A percentile compares a stretch with the other conserved stretches of the same genome.
Conservation (phyloP, 2,113 vertebrate genomes). For the Thomomys bottae region DNA sequence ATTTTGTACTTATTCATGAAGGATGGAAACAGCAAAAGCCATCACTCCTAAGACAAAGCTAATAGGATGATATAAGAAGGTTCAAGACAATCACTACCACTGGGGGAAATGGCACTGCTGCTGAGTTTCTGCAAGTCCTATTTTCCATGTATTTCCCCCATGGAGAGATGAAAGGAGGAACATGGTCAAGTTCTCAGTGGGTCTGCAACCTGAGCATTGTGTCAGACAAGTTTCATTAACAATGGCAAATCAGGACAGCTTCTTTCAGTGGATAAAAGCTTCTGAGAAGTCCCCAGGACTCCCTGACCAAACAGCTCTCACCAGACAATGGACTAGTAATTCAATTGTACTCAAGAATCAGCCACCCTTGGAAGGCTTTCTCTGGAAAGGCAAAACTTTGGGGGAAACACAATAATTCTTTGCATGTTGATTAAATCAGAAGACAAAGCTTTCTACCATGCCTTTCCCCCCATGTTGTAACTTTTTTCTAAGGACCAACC, state of each 20-base stretch:
- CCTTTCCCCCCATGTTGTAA: not conserved
- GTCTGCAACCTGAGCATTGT: conserved; percentile 67
- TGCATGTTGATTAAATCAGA: conserved; percentile 45
- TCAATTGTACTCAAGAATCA: conserved; percentile 64
- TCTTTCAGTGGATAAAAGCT: conserved; percentile 74
- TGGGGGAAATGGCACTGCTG: not conserved
- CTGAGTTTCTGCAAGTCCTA: conserved; percentile 27
- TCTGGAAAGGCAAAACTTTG: conserved; percentile 53
- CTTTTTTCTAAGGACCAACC: not conserved
- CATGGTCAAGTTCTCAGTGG: conserved; percentile 63
- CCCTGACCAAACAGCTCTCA: conserved; percentile 65
- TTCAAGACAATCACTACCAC: conserved; percentile 45
- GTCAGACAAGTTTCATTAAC: conserved; percentile 68
- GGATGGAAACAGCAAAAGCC: not conserved
- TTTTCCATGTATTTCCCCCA: conserved; percentile 35
- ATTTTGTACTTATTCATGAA: conserved; percentile 51
- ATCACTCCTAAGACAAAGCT: conserved; percentile 47
- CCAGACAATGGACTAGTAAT: conserved; percentile 73
- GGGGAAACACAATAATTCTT: conserved; percentile 54
- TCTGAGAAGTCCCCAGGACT: conserved; percentile 65
- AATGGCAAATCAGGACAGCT: conserved; percentile 77
- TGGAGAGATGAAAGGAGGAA: conserved; percentile 61
- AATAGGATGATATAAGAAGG: conserved; percentile 43
- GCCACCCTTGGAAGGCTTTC: conserved; percentile 60
- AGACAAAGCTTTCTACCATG: conserved; percentile 32